Conservation (phyloP, 2,113 vertebrate species). For the Podiceps cristatus region DNA sequence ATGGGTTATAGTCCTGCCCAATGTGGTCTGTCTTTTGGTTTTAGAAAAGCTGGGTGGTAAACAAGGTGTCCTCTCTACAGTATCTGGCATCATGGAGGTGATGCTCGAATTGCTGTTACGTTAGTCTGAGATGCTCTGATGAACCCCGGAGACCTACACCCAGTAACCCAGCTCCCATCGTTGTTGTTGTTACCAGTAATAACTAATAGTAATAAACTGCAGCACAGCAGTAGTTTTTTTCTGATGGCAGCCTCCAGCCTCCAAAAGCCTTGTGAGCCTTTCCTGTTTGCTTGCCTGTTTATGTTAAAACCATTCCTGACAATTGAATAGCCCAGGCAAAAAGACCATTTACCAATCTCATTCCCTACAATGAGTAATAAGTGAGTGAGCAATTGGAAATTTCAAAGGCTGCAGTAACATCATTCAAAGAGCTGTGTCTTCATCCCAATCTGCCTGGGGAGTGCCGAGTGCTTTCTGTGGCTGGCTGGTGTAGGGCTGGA, state of each 20-base stretch:
- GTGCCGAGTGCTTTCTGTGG: background rate
- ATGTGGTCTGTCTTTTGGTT: background rate
- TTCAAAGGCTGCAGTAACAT: background rate
- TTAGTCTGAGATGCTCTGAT: background rate
- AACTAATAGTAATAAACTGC: background rate
- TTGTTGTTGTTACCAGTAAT: background rate
- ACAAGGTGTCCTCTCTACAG: background rate
- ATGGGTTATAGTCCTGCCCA: background rate
- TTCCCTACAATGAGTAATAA: background rate
- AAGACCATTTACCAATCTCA: background rate
- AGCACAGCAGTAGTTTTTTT: background rate
- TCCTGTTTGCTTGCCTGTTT: background rate
- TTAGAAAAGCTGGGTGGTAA: background rate
- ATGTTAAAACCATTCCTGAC: constrained; percentile 3
- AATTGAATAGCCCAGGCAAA: constrained; percentile 14
- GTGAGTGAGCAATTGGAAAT: background rate
- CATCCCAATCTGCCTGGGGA: background rate
- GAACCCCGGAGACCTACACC: background rate
- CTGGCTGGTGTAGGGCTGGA: background rate
- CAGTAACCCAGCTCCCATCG: background rate
- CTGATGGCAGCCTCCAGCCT: background rate
- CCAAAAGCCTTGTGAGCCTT: background rate
- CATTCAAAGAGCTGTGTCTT: background rate
- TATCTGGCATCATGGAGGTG: fast-evolving
- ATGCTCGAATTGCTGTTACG: background rate